Evolutionary conservation across 2,888 invertebrate genomes (phyloP), one percentile per base, ranked within the genome.

Genomic region (Epiperipatus broadwayi): DNA sequence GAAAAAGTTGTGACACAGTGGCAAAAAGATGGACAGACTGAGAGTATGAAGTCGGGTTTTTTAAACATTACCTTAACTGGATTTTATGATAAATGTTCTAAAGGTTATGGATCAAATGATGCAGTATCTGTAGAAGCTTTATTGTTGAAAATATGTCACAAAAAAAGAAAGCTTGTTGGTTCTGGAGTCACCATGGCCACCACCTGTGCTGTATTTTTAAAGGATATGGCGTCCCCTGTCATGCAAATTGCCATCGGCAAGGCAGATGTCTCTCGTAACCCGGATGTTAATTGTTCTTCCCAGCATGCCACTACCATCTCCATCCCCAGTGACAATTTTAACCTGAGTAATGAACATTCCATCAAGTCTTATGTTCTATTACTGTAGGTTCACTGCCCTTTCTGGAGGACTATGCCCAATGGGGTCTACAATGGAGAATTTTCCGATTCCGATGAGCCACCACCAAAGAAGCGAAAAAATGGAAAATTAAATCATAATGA

Each of bases 151-250:
- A 76, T 87, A 49, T 83, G 80, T 52, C 81, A 85, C 57, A 87
- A 85, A 53, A 87, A 87, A 59, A 72, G 89, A 46, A 89, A 89
- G 66, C 89, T 85, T 55, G 78, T 78, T 49, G 77, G 78, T 28
- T 74, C 79, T 14, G 78, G 81, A 32, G 73, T 77, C 48, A 74
- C 78, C 60, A n/a, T n/a, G n/a, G n/a, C n/a, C n/a, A n/a, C n/a
- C n/a, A n/a, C n/a, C n/a, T n/a, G n/a, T 33, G 7, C 10, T 8
- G 14, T 8, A 12, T 30, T 14, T 15, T 29, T 41, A 5, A 41
- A 54, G 53, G 54, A 53, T 44, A 48, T 49, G 5, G 41, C 49
- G 4, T 43, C 47, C 10, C 51, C 53, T 16, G 45, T 53, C 3
- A 49, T 49, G 41, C 49, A 55, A 40, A 47, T 50, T 3, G n/a